Evolutionary conservation across 2,888 invertebrate species (phyloP).

Genomic region (Chaetoderma sp.): DNA sequence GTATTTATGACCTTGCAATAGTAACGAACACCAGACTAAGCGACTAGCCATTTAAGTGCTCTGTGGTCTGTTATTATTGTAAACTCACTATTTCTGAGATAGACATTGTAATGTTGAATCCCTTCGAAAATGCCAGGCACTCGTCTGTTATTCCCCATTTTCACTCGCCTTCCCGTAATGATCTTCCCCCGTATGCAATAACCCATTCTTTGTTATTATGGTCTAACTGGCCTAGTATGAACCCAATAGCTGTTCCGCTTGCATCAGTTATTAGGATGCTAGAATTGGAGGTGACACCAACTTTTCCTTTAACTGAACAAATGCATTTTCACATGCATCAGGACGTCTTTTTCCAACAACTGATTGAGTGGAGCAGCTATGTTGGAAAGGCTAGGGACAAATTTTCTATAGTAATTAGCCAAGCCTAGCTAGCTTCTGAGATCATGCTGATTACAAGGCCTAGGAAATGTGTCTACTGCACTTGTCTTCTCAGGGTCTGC

Average conservation of each 20-base stretch:
- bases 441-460: slow-evolving; percentile 33
- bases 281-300: slow-evolving; percentile 38
- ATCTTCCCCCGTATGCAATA: slow-evolving; percentile 34
- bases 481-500: slow-evolving; percentile 19
- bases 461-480: slow-evolving; percentile 31
- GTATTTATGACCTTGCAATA: slow-evolving; percentile 36
- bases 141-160: slow-evolving; percentile 32
- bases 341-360: slow-evolving; percentile 48
- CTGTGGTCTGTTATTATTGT: slow-evolving; percentile 31
- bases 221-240: slow-evolving; percentile 33
- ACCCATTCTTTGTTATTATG: slow-evolving; percentile 18
- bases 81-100: slow-evolving; percentile 25
- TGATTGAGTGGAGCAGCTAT: slow-evolving; percentile 54
- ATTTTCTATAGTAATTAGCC: slow-evolving; percentile 65
- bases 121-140: slow-evolving; percentile 37
- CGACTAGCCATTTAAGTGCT: slow-evolving; percentile 27
- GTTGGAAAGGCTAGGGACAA: slow-evolving; percentile 52
- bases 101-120: slow-evolving; percentile 27
- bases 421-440: slow-evolving; percentile 35
- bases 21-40: slow-evolving; percentile 32
- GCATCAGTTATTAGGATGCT: slow-evolving; percentile 37
- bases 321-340: slow-evolving; percentile 48
- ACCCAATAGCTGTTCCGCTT: slow-evolving; percentile 31
- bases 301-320: slow-evolving; percentile 50
- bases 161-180: slow-evolving; percentile 23